These are phyloP conservation scores for Gonioctena quinquepunctata DNA, from an alignment of 1,140 invertebrate species.

Conservation along the genomic window DNA sequence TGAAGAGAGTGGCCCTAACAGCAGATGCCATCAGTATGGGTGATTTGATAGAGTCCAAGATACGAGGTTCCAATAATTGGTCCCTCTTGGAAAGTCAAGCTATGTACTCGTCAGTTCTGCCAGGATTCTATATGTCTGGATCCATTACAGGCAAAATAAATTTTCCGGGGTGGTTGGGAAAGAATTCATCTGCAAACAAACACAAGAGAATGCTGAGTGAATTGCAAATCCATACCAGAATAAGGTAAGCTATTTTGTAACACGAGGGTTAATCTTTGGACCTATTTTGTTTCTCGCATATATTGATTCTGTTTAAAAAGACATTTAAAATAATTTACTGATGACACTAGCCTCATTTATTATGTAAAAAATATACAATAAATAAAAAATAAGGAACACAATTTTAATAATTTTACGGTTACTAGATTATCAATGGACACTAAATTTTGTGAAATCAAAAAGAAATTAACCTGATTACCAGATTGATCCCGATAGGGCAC, in stretches of 20 bases:
- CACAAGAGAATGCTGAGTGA: constrained; percentile 82
- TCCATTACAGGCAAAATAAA: constrained; percentile 71
- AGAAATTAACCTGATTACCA: too few relatives aligned
- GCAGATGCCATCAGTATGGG: constrained; percentile 85
- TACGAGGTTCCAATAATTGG: constrained; percentile 83
- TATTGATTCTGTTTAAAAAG: too few relatives aligned
- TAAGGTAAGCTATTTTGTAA: constrained; percentile 65
- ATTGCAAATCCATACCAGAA: constrained; percentile 78
- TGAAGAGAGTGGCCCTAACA: constrained; percentile 75
- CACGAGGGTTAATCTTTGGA: too few relatives aligned
- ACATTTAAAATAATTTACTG: too few relatives aligned
- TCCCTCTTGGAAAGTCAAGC: constrained; percentile 89
- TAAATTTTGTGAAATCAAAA: too few relatives aligned
- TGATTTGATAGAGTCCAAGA: constrained; percentile 82
- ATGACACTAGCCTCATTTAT: too few relatives aligned
- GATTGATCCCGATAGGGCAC: too few relatives aligned
- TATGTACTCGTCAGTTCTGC: constrained; percentile 88
- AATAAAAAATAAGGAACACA: too few relatives aligned
- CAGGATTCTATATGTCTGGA: constrained; percentile 84
- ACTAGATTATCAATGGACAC: too few relatives aligned
- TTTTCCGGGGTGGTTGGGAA: constrained; percentile 95
- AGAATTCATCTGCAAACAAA: constrained; percentile 86
- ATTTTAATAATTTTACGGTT: too few relatives aligned
- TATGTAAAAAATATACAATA: too few relatives aligned
- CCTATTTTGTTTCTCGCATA: too few relatives aligned